These are phyloP conservation scores for Hypotaenidia philippensis DNA, from an alignment of 2,797 vertebrate species.

Conservation along the genomic window DNA sequence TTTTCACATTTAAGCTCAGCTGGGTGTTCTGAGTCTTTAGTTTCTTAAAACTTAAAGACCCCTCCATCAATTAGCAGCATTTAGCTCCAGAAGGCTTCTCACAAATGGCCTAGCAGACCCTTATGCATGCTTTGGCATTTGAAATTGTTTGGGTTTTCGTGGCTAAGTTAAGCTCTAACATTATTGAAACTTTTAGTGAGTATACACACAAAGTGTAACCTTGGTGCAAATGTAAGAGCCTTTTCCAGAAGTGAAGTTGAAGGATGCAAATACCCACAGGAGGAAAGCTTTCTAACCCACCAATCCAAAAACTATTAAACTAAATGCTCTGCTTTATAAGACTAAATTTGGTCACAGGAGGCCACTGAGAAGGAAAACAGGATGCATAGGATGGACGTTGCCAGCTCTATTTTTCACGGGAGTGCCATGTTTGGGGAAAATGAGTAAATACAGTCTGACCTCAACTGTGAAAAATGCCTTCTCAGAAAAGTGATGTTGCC, in stretches of 20 bases:
- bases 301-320: background rate
- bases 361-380: background rate
- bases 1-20: background rate
- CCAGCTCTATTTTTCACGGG: background rate
- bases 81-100: background rate
- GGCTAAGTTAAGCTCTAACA: background rate
- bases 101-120: background rate
- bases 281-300: background rate
- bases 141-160: background rate
- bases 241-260: slow-evolving; percentile 4
- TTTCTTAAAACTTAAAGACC: background rate
- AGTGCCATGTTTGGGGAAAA: background rate
- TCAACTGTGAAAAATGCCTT: background rate
- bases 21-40: background rate
- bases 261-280: background rate
- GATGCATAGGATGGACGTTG: background rate
- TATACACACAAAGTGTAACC: background rate
- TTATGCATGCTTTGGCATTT: background rate
- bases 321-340: background rate
- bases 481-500: background rate
- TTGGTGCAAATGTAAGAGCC: background rate
- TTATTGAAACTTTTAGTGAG: background rate
- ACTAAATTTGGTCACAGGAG: background rate
- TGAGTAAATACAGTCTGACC: background rate
- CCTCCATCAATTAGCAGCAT: background rate